Evolutionary conservation across 2,113 vertebrate species (phyloP).

Genomic region (Phodopus roborovskii): DNA sequence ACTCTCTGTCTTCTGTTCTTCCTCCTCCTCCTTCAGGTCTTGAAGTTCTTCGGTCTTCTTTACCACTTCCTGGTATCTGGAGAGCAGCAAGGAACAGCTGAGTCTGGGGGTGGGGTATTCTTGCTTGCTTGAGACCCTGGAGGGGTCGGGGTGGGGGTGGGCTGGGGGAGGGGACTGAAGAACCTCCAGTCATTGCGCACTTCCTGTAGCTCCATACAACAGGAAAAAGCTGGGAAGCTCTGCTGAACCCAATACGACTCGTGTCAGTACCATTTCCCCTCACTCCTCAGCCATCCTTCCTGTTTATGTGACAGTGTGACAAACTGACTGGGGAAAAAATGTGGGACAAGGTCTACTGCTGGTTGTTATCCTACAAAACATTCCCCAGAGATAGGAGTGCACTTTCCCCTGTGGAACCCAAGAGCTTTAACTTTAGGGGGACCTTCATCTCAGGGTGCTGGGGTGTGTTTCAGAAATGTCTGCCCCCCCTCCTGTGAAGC

Average conservation of each 20-base stretch:
- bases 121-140: conserved; percentile 33
- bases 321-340: conserved; percentile 48
- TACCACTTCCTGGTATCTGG: conserved; percentile 90
- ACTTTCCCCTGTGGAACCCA: neutral
- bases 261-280: conserved; percentile 68
- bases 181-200: neutral
- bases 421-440: neutral
- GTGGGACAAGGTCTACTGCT: conserved; percentile 6
- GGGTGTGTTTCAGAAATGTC: neutral
- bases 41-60: conserved; percentile 88
- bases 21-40: conserved; percentile 87
- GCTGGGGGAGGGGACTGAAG: conserved; percentile 10
- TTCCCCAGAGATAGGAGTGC: neutral
- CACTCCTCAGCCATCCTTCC: conserved; percentile 74
- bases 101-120: conserved; percentile 30
- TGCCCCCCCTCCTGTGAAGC: neutral
- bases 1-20: conserved; percentile 85
- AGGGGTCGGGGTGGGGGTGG: no score
- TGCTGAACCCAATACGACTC: neutral
- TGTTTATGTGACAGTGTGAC: conserved; percentile 77
- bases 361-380: conserved; percentile 16
- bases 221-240: conserved; percentile 75
- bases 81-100: conserved; percentile 44
- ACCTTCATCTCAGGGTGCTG: neutral
- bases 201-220: conserved; percentile 69